These are phyloP conservation scores for Rotaria magnacalcarata DNA, from an alignment of 2,888 invertebrate genomes.

Conservation along the genomic window DNA sequence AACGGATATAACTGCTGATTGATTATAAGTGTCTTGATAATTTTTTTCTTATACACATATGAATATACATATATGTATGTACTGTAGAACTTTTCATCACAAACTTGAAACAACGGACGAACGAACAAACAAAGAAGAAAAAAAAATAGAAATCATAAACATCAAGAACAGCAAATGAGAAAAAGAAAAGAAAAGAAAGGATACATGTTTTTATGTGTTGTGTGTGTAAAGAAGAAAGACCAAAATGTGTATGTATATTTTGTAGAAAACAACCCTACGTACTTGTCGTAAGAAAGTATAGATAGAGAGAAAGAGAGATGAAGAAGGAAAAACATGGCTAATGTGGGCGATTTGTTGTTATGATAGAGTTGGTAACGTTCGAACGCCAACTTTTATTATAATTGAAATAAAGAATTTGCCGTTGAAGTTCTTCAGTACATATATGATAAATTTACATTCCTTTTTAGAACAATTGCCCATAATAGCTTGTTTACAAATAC, in stretches of 20 bases:
- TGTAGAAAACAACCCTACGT: neutral
- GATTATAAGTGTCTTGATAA: neutral
- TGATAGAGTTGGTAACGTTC: neutral
- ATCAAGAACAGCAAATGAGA: neutral
- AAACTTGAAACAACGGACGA: conserved; percentile 26
- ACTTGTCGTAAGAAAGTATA: neutral
- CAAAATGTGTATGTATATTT: neutral
- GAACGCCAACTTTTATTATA: conserved; percentile 24
- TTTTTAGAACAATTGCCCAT: conserved; percentile 86
- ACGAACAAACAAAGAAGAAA: conserved; percentile 29
- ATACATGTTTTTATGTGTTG: conserved; percentile 10
- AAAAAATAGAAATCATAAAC: conserved; percentile 27
- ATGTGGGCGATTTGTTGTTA: neutral
- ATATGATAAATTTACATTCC: conserved; percentile 94
- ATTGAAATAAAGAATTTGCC: conserved; percentile 14
- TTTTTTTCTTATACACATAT: conserved; percentile 11
- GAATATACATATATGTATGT: neutral
- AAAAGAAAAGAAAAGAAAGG: neutral
- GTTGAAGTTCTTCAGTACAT: conserved; percentile 65
- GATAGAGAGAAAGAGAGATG: neutral
- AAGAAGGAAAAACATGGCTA: neutral
- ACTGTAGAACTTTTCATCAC: conserved; percentile 22
- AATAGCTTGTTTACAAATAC: conserved; percentile 89
- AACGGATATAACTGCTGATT: neutral
- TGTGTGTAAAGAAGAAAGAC: conserved; percentile 19